Evolutionary conservation across 1,140 invertebrate species (phyloP), one percentile per base, ranked within the genome.

Genomic region (Probaryconus sp.): DNA sequence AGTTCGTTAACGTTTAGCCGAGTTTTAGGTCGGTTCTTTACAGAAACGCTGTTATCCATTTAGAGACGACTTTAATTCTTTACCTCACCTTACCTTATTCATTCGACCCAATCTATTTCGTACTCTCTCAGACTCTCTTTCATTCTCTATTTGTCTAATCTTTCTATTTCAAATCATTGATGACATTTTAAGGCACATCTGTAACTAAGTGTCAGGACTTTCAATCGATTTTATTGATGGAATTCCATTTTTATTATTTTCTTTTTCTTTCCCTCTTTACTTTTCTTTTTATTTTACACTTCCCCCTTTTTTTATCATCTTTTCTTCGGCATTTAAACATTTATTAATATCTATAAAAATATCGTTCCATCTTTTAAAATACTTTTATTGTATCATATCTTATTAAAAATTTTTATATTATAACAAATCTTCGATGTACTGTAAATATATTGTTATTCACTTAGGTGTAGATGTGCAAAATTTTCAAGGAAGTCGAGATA

Each of bases 401-500:
- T n/a, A n/a, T n/a, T n/a, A n/a, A n/a, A n/a, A n/a, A n/a, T n/a
- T n/a, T n/a, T n/a, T n/a, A n/a, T n/a, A n/a, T n/a, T n/a, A n/a
- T n/a, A n/a, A n/a, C n/a, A 16, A 40, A 40, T 14, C 3, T 14
- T 20, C 38, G 10, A 45, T 9, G 17, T 45, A 26, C 10, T 45
- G 20, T 11, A n/a, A n/a, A n/a, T n/a, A n/a, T n/a, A n/a, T n/a
- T n/a, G n/a, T n/a, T n/a, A n/a, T n/a, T n/a, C 65, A 42, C 64
- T 64, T 53, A 61, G 42, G 13, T 58, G 61, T 48, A 13, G 61
- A 37, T 61, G 53, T 56, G 61, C 48, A 24, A 21, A 48, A 47
- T 64, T 70, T 55, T 48, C 55, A 76, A 76, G 72, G 72, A 76
- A 76, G 72, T 76, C 72, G 72, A 70, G 72, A 76, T 76, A 67